Evolutionary conservation across 2,113 vertebrate genomes (phyloP).

Genomic region (Bettongia penicillata): DNA sequence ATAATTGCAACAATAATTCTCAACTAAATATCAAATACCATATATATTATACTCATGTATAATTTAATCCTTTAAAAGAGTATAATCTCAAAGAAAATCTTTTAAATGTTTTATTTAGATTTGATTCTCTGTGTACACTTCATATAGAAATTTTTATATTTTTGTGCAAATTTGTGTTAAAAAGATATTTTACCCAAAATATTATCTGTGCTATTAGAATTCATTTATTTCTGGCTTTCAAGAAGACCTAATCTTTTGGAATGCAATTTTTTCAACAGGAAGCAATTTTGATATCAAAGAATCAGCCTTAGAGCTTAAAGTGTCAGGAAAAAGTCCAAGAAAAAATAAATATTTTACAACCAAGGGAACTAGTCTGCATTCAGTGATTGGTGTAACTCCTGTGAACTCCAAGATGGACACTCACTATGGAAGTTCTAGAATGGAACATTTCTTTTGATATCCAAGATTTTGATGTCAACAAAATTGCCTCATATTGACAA

Average conservation of each 20-base stretch:
- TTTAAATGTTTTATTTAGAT: slow-evolving; percentile 11
- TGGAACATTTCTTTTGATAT: background rate
- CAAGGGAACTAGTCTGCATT: slow-evolving; percentile 2
- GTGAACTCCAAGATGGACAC: background rate
- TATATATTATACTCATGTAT: slow-evolving; percentile 31
- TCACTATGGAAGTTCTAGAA: background rate
- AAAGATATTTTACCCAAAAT: slow-evolving; percentile 13
- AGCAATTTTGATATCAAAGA: slow-evolving; percentile 26
- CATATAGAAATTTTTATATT: background rate
- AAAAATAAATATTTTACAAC: slow-evolving; percentile 21
- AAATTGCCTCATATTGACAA: slow-evolving; percentile 8
- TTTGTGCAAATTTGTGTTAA: slow-evolving; percentile 54
- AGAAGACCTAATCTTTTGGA: background rate
- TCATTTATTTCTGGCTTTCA: background rate
- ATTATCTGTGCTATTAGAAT: slow-evolving; percentile 19
- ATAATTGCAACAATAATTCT: slow-evolving; percentile 65
- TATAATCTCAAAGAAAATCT: slow-evolving; percentile 40
- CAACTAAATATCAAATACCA: slow-evolving; percentile 56
- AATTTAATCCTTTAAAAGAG: slow-evolving; percentile 53
- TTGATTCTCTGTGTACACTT: background rate
- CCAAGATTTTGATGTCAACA: background rate
- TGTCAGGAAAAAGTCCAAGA: background rate
- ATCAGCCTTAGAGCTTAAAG: background rate
- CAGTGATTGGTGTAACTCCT: background rate
- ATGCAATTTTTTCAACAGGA: slow-evolving; percentile 48